Conservation (phyloP, 2,113 vertebrate species). For the Stigmatopora argus region DNA sequence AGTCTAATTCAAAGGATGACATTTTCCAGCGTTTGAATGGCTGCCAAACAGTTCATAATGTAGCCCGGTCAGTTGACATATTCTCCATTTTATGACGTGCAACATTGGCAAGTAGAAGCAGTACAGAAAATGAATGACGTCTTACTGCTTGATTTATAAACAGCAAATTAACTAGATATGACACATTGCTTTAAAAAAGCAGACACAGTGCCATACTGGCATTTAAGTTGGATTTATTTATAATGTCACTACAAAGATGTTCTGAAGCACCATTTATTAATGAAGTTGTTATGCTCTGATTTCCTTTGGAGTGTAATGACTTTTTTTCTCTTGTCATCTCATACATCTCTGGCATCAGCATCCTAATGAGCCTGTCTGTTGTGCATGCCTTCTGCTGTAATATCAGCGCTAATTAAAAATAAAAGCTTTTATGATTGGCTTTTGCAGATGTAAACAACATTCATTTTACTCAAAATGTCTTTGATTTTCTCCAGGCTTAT, state of each 20-base stretch:
- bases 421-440: neutral
- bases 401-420: neutral
- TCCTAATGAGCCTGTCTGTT: conserved; percentile 45
- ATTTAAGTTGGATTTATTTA: neutral
- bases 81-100: neutral
- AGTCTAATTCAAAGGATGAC: neutral
- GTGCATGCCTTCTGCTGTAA: conserved; percentile 18
- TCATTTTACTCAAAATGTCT: neutral
- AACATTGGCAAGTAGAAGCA: neutral
- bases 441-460: neutral
- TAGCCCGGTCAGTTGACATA: too few relatives aligned
- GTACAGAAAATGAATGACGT: neutral
- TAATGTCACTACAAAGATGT: neutral
- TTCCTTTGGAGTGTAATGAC: neutral
- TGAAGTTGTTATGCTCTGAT: conserved; percentile 9
- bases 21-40: neutral
- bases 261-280: neutral
- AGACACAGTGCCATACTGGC: neutral
- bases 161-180: neutral
- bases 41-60: neutral
- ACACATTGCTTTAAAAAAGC: neutral
- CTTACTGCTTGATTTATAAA: neutral
- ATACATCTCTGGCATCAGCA: conserved; percentile 23
- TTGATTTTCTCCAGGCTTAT: neutral
- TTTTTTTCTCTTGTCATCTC: neutral